These are phyloP conservation scores for Acanthococcus lagerstroemiae DNA, from an alignment of 2,888 invertebrate species.

Conservation along the genomic window DNA sequence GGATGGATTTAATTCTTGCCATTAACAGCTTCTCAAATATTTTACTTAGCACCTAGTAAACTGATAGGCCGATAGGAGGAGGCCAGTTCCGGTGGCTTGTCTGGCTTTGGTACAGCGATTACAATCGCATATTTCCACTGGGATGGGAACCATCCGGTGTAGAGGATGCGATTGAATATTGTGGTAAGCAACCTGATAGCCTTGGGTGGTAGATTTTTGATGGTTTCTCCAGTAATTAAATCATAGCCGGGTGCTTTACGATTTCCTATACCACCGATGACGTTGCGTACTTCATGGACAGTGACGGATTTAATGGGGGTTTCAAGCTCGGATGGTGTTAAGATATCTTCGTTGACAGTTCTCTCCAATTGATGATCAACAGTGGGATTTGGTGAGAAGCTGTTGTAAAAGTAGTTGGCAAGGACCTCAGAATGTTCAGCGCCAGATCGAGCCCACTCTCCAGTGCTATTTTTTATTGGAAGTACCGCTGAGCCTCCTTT, in stretches of 20 bases:
- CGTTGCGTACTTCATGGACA: no score
- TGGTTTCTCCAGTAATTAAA: neutral
- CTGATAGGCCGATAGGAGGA: constrained; percentile 5
- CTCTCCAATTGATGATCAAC: no score
- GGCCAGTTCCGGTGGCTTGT: neutral
- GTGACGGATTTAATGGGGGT: no score
- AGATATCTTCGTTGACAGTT: no score
- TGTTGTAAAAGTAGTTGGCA: no score
- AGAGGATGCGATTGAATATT: neutral
- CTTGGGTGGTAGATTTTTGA: neutral
- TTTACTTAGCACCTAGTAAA: constrained; percentile 12
- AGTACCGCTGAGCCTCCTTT: no score
- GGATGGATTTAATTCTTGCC: neutral
- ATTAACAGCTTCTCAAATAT: constrained; percentile 18
- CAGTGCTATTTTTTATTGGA: no score
- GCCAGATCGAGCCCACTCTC: no score
- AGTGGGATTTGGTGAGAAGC: no score
- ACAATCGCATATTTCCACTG: constrained; percentile 4
- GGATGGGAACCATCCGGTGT: neutral
- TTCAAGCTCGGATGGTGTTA: no score
- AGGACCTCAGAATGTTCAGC: no score
- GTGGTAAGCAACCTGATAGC: neutral
- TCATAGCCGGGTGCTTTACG: constrained; percentile 10
- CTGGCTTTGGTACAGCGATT: neutral
- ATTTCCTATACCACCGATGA: neutral